Conservation (phyloP, 2,797 vertebrate genomes). For the Pangasius krempfi region DNA sequence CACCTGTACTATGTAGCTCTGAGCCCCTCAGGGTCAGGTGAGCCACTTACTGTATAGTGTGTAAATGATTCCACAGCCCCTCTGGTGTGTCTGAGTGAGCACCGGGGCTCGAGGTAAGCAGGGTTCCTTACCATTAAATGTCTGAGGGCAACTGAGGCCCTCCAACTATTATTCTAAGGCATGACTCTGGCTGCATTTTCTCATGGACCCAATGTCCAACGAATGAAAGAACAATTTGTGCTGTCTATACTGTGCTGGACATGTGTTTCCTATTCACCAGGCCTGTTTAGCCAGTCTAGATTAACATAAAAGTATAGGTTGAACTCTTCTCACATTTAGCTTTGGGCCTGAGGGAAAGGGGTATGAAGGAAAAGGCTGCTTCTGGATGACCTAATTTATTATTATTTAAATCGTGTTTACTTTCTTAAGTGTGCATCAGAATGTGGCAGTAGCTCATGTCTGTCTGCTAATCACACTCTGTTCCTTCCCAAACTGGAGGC, state of each 20-base stretch:
- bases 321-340: slow-evolving; percentile 73
- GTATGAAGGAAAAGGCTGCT: slow-evolving; percentile 41
- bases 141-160: slow-evolving; percentile 50
- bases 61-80: slow-evolving; percentile 52
- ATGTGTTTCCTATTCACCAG: slow-evolving; percentile 81
- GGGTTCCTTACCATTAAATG: slow-evolving; percentile 50
- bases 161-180: slow-evolving; percentile 64
- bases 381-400: slow-evolving; percentile 77
- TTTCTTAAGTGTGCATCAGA: slow-evolving; percentile 76
- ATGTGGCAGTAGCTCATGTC: slow-evolving; percentile 66
- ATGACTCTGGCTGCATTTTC: slow-evolving; percentile 54
- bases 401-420: slow-evolving; percentile 79
- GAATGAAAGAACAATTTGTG: slow-evolving; percentile 64
- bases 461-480: slow-evolving; percentile 55
- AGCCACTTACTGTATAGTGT: slow-evolving; percentile 31
- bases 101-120: slow-evolving; percentile 46
- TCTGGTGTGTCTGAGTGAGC: slow-evolving; percentile 41
- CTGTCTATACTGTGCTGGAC: slow-evolving; percentile 62
- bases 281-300: slow-evolving; percentile 64
- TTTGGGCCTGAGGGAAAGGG: slow-evolving; percentile 52
- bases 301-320: slow-evolving; percentile 82
- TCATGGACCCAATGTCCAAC: slow-evolving; percentile 52
- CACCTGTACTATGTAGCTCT: slow-evolving; percentile 40
- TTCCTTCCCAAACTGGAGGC: slow-evolving; percentile 20
- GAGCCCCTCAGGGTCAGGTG: slow-evolving; percentile 29